A percentile compares a stretch with the other conserved stretches of the same genome.
Evolutionary conservation across 2,888 invertebrate genomes (phyloP).

Genomic region (Tigriopus californicus): DNA sequence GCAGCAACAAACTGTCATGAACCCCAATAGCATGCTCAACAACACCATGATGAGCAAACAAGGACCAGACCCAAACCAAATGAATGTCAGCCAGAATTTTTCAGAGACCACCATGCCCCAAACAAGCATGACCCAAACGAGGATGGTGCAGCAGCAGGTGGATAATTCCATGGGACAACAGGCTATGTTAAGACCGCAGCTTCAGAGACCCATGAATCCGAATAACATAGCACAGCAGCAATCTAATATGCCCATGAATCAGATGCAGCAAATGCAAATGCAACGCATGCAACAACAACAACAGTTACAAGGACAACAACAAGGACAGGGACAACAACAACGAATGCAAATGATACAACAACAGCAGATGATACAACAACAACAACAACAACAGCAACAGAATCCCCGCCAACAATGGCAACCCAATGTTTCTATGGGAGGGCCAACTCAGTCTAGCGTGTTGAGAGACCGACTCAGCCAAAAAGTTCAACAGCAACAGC

Average conservation of each 20-base stretch:
- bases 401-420: not conserved
- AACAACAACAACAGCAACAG: constrained; percentile 28
- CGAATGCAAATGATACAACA: constrained; percentile 31
- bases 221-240: not conserved
- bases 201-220: not conserved
- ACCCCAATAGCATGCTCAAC: too few species aligned
- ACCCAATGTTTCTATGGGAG: not conserved
- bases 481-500: constrained; percentile 20
- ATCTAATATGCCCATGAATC: not conserved
- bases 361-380: constrained; percentile 31
- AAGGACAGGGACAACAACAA: constrained; percentile 46
- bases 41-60: too few species aligned
- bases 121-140: too few species aligned
- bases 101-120: too few species aligned
- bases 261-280: not conserved
- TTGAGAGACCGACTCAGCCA: constrained; percentile 6
- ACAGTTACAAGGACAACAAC: constrained; percentile 44
- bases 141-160: too few species aligned
- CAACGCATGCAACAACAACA: not conserved
- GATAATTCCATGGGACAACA: not conserved
- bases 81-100: too few species aligned
- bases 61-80: too few species aligned
- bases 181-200: not conserved
- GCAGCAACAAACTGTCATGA: too few species aligned
- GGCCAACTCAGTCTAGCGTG: not conserved